These are phyloP conservation scores for Tenthredo livida DNA, from an alignment of 2,888 invertebrate genomes.

Conservation along the genomic window DNA sequence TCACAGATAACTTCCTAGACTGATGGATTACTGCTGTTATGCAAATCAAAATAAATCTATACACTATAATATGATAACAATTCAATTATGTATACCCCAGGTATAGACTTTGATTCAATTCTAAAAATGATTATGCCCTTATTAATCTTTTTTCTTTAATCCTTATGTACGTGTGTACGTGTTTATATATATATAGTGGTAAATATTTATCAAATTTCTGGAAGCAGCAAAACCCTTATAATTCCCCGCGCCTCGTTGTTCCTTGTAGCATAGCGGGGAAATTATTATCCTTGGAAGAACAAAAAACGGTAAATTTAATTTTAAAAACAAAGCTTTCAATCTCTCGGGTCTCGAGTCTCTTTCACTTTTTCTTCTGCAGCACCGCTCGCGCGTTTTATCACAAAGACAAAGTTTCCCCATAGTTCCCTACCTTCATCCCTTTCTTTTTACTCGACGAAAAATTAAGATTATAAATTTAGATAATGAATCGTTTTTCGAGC, in stretches of 20 bases:
- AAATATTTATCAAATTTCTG: conserved; percentile 17
- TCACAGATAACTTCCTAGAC: background rate
- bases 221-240: background rate
- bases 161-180: background rate
- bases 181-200: background rate
- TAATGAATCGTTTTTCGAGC: conserved; percentile 43
- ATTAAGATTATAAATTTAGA: conserved; percentile 52
- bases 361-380: background rate
- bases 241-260: background rate
- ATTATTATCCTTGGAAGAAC: conserved; percentile 13
- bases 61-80: too few species aligned
- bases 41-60: background rate
- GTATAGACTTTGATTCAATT: background rate
- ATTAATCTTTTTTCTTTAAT: background rate
- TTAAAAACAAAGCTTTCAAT: conserved; percentile 43
- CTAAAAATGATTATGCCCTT: background rate
- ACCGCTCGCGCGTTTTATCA: background rate
- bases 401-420: conserved; percentile 18
- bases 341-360: conserved; percentile 12
- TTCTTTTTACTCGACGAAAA: conserved; percentile 18
- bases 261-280: background rate
- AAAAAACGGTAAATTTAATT: conserved; percentile 34
- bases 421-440: background rate
- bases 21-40: background rate
- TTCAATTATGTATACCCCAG: background rate